Base-by-base conservation (phyloP, 2,888 invertebrate species). In the Ypsolopha scabrella region DNA sequence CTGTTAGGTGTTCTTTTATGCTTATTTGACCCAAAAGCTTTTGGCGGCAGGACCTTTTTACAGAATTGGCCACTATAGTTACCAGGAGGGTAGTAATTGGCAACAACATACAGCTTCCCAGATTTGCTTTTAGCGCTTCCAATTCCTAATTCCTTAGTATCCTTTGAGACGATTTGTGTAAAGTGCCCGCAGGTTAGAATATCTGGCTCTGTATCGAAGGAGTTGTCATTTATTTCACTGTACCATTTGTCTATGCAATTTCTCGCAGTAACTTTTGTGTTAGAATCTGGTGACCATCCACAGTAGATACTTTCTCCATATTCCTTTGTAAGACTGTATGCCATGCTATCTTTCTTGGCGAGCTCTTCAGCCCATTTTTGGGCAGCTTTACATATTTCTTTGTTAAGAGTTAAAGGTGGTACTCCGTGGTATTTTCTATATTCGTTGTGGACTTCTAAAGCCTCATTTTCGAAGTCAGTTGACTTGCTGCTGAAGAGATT, bases 91-190 rank as follows among this genome's bases (percentile, higher is more conserved):
- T 89, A 88, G 65, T 96, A 96, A 72, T 94, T 94, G 51, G 92
- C 94, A 0, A 97, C 96, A 0, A 96, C 94, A 61, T 93, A 93
- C 1, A 94, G 89, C 69, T 93, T 93, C 0, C 94, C 95, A 51
- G 91, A 90, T 61, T 91, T 90, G 60, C 90, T 91, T 62, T 91
- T 91, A 6, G 94, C 93, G 64, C 89, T 90, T 0, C 92, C 94
- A 2, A 95, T 89, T 0, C 95, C 95, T 54, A 95, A 74, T 65
- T 93, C 91, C 58, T 80, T 89, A 4, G 91, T 91, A 37, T 87
- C 89, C 68, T 91, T 93, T 95, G 95, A 95, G n/a, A 95, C 88
- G 0, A 95, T 90, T 83, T 95, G 95, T 0, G 93, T 92, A 62
- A 93, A 90, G 70, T 88, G 88, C 56, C 92, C 92, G 49, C 92